phyloP scores from a whole-genome alignment of 2,888 invertebrate species.

The Heteropelma amictum region DNA sequence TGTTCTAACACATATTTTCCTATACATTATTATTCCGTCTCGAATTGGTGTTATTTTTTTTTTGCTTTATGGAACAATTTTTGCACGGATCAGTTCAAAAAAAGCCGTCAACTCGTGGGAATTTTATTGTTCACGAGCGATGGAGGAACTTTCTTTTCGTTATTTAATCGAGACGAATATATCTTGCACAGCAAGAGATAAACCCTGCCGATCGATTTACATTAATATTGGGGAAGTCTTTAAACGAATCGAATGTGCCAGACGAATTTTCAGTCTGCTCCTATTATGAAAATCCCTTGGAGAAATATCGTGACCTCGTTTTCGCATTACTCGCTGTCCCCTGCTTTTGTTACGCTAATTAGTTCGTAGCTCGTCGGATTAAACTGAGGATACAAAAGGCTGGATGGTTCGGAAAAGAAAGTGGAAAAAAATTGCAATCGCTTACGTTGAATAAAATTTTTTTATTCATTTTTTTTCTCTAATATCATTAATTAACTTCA shows the following conservation, averaged over 20 bases:
- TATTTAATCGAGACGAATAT: not conserved
- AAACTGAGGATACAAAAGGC: not conserved
- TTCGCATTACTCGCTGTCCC: constrained; percentile 12
- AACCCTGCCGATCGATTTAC: constrained; percentile 9
- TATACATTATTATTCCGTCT: too few relatives aligned
- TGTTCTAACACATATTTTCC: too few relatives aligned
- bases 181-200: not conserved
- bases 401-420: too few relatives aligned
- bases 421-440: too few relatives aligned
- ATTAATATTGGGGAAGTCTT: not conserved
- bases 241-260: not conserved
- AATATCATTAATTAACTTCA: too few relatives aligned
- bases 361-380: not conserved
- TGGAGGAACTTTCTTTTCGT: not conserved
- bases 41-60: too few relatives aligned
- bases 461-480: too few relatives aligned
- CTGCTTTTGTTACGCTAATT: constrained; percentile 16
- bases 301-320: constrained; percentile 31
- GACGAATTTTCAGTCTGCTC: constrained; percentile 18
- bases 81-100: not conserved
- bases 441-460: too few relatives aligned
- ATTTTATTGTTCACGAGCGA: not conserved
- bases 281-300: constrained; percentile 19
- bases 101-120: not conserved
- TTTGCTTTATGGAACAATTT: too few relatives aligned